These are phyloP conservation scores for Cheilosia vulpina DNA, from an alignment of 2,888 invertebrate species.

Conservation along the genomic window DNA sequence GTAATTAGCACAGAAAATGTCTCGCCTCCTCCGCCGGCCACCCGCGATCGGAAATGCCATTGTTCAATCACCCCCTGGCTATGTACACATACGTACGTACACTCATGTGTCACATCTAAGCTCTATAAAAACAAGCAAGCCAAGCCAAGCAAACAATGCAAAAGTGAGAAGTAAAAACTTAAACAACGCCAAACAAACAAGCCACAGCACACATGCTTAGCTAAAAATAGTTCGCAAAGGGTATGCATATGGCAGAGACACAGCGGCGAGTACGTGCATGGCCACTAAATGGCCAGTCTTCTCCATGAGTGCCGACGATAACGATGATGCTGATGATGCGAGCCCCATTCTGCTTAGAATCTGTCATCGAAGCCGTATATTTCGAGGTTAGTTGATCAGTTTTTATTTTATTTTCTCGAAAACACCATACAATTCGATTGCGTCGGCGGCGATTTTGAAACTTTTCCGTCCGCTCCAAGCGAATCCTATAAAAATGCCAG, in stretches of 20 bases:
- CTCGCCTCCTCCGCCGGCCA: neutral
- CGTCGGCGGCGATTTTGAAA: slow-evolving; percentile 53
- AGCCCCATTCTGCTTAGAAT: slow-evolving; percentile 45
- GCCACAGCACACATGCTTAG: slow-evolving; percentile 1
- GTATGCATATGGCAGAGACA: neutral
- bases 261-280: neutral
- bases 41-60: slow-evolving; percentile 6
- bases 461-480: slow-evolving; percentile 8
- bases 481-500: slow-evolving; percentile 58
- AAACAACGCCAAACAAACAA: slow-evolving; percentile 11
- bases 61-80: slow-evolving; percentile 35
- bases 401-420: slow-evolving; percentile 19
- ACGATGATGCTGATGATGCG: slow-evolving; percentile 6
- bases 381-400: slow-evolving; percentile 48
- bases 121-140: neutral
- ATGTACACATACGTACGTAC: neutral
- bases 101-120: slow-evolving; percentile 2
- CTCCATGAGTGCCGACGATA: neutral
- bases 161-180: slow-evolving; percentile 31
- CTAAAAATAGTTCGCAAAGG: slow-evolving; percentile 27
- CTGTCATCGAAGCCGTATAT: slow-evolving; percentile 61
- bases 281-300: neutral
- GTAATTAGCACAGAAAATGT: slow-evolving; percentile 27
- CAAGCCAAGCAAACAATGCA: slow-evolving; percentile 17
- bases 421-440: slow-evolving; percentile 33